Base-by-base conservation (phyloP, 2,113 vertebrate species). In the Anoura caudifer region DNA sequence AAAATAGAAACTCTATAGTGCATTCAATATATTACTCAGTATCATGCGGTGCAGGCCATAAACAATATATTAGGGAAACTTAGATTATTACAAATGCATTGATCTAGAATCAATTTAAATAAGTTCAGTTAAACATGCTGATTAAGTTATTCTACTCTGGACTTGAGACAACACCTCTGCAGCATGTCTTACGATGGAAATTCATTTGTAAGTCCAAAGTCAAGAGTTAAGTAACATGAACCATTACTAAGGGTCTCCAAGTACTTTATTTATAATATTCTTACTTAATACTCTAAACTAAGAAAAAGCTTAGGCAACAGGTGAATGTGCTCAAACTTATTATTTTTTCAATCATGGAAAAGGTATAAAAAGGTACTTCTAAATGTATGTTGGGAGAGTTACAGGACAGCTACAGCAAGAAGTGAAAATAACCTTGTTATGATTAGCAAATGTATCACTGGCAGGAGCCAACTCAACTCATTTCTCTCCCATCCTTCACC, bases 401-500 rank as follows among this genome's bases (percentile, higher is more conserved):
- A 94, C 1, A 80, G 12, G 82, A 54, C 6, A 80, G 63, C 12
- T 87, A 75, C 67, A n/a, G 17, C 86, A 93, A 93, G 38, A 83
- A 89, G 77, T 91, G 65, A 80, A 96, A 95, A 96, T 73, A 61
- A 73, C 82, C 59, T 82, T 59, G 9, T 86, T 87, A 45, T 41
- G 59, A 54, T 91, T 77, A 89, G 65, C 75, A 95, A 63, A 79
- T 45, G 1, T 61, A 75, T 65, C 31, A 43, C 28, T 92, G 45
- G 31, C 54, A 56, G 5, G 9, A 65, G 59, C 33, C 77, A 91
- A 94, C 61, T 52, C 47, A 86, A 54, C 10, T 59, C 65, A 76
- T 59, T 90, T 84, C 56, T 36, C 22, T 81, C 38, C 24, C 31
- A 5, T 63, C 26, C 54, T 76, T 95, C 52, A 87, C 45, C 73